Conservation (phyloP, 2,113 vertebrate species). For the Lagopus leucura region DNA sequence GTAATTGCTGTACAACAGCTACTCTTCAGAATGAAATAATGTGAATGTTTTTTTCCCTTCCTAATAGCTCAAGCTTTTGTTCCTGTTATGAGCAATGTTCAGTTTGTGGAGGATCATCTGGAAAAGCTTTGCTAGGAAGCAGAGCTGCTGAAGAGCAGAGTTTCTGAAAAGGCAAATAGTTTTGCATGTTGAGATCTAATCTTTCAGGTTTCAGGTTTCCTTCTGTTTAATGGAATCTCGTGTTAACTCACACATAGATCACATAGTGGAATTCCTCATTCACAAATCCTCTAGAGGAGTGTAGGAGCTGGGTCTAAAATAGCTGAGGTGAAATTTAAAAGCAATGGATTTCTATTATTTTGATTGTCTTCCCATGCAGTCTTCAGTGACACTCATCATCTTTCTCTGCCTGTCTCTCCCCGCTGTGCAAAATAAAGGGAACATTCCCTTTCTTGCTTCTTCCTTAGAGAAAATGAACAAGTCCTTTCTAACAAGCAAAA, state of each 20-base stretch:
- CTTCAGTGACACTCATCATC: background rate
- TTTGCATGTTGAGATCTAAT: slow-evolving; percentile 19
- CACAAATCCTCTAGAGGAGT: background rate
- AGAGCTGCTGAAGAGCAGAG: background rate
- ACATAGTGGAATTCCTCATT: slow-evolving; percentile 11
- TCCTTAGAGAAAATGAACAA: background rate
- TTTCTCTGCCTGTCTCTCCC: background rate
- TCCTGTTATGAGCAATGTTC: background rate
- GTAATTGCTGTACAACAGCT: slow-evolving; percentile 56
- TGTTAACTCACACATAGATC: background rate
- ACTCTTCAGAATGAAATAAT: slow-evolving; percentile 52
- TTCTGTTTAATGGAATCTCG: slow-evolving; percentile 24
- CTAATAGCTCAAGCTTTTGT: background rate
- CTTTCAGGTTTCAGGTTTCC: background rate
- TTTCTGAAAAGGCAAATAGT: background rate
- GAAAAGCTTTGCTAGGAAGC: slow-evolving; percentile 15
- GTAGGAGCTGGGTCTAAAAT: background rate
- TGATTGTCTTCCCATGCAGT: background rate
- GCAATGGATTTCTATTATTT: background rate
- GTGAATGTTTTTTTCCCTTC: background rate
- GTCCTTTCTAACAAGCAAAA: background rate
- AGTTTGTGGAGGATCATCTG: background rate
- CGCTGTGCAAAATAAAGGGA: background rate
- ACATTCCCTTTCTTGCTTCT: fast-evolving
- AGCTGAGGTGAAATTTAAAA: slow-evolving; percentile 11